A percentile compares a stretch with the other conserved stretches of the same genome.
Conservation (phyloP, 2,888 invertebrate species). For the Dichetophora obliterata region DNA sequence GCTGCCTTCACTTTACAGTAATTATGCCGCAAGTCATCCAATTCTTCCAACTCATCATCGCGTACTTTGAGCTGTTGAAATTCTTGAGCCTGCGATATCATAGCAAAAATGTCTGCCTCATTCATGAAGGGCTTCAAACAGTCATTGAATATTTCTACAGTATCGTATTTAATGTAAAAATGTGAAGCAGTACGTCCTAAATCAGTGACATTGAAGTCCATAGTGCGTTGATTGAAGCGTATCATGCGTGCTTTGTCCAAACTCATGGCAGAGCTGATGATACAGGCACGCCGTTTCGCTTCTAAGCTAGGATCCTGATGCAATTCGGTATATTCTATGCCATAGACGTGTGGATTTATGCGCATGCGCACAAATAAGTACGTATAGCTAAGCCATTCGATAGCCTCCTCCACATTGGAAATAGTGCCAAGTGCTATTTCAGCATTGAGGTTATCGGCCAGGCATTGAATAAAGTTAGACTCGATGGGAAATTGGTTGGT, state of each 20-base stretch:
- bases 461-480: conserved; percentile 91
- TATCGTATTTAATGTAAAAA: conserved; percentile 97
- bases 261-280: conserved; percentile 83
- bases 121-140: conserved; percentile 84
- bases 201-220: conserved; percentile 84
- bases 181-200: conserved; percentile 97
- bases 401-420: conserved; percentile 93
- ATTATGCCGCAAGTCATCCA: conserved; percentile 81
- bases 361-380: conserved; percentile 95
- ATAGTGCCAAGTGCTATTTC: conserved; percentile 98
- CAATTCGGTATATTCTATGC: conserved; percentile 74
- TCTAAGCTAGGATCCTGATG: conserved; percentile 86
- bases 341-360: conserved; percentile 86
- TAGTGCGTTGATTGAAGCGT: conserved; percentile 86
- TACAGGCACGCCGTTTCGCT: conserved; percentile 81
- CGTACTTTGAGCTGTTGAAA: conserved; percentile 96
- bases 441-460: conserved; percentile 98
- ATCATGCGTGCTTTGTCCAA: conserved; percentile 96
- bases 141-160: conserved; percentile 93
- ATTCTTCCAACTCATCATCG: conserved; percentile 93
- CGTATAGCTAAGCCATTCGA: conserved; percentile 98
- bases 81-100: conserved; percentile 93
- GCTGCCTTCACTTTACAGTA: conserved; percentile 84
- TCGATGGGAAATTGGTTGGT: conserved; percentile 99
- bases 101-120: conserved; percentile 86